A percentile compares a stretch with the other conserved stretches of the same genome.
phyloP scores from a whole-genome alignment of 1,140 invertebrate genomes.

The Prorops nasuta region DNA sequence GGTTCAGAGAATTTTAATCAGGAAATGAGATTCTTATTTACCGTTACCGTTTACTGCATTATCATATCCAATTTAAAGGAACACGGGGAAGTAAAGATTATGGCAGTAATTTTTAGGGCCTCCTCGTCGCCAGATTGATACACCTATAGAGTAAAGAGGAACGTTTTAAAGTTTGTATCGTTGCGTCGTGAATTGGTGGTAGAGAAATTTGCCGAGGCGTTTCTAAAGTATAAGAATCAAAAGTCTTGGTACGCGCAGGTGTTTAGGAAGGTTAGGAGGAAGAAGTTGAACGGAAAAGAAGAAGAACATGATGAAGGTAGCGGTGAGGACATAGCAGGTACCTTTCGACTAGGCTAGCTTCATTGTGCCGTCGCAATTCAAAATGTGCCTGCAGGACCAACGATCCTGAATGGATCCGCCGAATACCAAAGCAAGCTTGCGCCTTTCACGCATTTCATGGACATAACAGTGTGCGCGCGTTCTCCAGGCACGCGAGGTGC shows the following conservation, averaged over 20 bases:
- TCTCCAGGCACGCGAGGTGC: neutral
- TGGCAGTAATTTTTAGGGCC: too few species aligned
- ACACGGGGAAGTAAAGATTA: too few species aligned
- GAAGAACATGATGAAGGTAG: neutral
- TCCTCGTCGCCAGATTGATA: too few species aligned
- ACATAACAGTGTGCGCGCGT: neutral
- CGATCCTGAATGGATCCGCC: constrained; percentile 32
- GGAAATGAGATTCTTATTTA: too few species aligned
- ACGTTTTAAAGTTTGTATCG: too few species aligned
- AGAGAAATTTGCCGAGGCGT: too few species aligned
- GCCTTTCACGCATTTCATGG: constrained; percentile 23
- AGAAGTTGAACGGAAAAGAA: neutral
- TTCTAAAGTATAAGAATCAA: constrained; percentile 51
- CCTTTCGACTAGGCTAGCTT: constrained; percentile 33
- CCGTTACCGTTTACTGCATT: too few species aligned
- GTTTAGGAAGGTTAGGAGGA: too few species aligned
- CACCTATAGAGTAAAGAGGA: too few species aligned
- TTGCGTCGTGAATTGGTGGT: too few species aligned
- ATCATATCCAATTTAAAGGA: too few species aligned
- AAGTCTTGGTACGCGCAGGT: constrained; percentile 48
- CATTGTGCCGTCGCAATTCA: constrained; percentile 26
- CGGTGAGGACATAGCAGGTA: constrained; percentile 43
- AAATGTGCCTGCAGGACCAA: constrained; percentile 36
- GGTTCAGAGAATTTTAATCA: too few species aligned
- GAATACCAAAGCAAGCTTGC: constrained; percentile 31